These are phyloP conservation scores for Notolabrus celidotus DNA, from an alignment of 2,797 vertebrate species.

Conservation along the genomic window DNA sequence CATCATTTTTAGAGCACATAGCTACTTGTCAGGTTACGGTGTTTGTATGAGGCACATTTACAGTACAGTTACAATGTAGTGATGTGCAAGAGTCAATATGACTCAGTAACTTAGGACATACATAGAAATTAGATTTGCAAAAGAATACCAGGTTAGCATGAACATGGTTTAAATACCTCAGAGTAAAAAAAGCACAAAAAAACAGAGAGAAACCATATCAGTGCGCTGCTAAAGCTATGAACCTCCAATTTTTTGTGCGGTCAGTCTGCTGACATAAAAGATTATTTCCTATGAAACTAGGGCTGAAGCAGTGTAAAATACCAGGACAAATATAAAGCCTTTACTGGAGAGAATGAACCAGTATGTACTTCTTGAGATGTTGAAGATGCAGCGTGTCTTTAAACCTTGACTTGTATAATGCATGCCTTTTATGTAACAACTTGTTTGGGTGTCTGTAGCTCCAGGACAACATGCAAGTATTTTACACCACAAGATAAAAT, in stretches of 20 bases:
- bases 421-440: slow-evolving; percentile 41
- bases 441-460: slow-evolving; percentile 13
- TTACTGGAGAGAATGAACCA: neutral
- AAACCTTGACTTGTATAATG: slow-evolving; percentile 11
- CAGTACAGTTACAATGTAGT: slow-evolving; percentile 68
- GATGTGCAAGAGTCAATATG: slow-evolving; percentile 89
- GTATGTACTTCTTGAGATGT: slow-evolving; percentile 3
- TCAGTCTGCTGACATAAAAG: slow-evolving; percentile 6
- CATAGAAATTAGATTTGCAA: slow-evolving; percentile 43
- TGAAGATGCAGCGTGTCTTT: slow-evolving; percentile 24
- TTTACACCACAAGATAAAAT: slow-evolving; percentile 43
- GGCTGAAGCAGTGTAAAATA: neutral
- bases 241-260: slow-evolving; percentile 4
- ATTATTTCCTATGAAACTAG: slow-evolving; percentile 1
- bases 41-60: slow-evolving; percentile 68
- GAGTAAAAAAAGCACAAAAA: slow-evolving; percentile 67
- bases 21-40: slow-evolving; percentile 36
- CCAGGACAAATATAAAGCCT: neutral
- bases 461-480: slow-evolving; percentile 46
- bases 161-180: slow-evolving; percentile 82
- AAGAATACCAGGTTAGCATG: slow-evolving; percentile 56
- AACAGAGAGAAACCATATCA: slow-evolving; percentile 34
- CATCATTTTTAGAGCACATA: slow-evolving; percentile 39
- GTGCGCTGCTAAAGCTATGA: slow-evolving; percentile 35
- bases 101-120: slow-evolving; percentile 79